Base-by-base conservation (phyloP, 2,797 vertebrate genomes). In the Smutsia gigantea region DNA sequence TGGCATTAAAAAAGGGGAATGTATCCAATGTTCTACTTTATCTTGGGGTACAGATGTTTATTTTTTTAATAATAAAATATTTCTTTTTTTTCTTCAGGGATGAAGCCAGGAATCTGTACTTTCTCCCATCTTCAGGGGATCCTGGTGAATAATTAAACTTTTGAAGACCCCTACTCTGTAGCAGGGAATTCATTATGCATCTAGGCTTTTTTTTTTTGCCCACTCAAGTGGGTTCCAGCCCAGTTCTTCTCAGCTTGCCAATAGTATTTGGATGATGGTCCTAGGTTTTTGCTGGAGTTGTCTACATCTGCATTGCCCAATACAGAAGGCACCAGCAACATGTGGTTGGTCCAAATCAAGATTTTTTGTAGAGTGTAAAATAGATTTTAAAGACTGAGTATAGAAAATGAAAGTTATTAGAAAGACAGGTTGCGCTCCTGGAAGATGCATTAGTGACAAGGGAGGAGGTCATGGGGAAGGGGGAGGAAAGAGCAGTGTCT, bases 331-430 rank as follows among this genome's bases (percentile, higher is more conserved):
- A 46, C 46, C 49, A 90, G 66, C n/a, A n/a, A 82, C 31, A 63
- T 82, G 19, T 29, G 27, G n/a, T 27, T 59, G 69, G 23, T 53
- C 23, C 46, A 64, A 90, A 87, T 27, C 29, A 79, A 96, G 21
- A 53, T n/a, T 1, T 69, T 72, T 39, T 83, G 3, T 69, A 61
- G 21, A 78, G 25, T 74, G 5, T 88, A 23, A 96, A 96, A 72
- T 84, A 86, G 82, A 88, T 78, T 74, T 72, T 77, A 90, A 64
- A 95, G 55, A 79, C 51, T 89, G 77, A 23, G 19, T 68, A 68
- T 23, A 61, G 37, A 15, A 31, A 68, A 79, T 21, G 31, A 53
- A 34, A 72, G 46, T 46, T 12, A 46, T 46, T 46, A 46, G 46
- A 11, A 46, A 46, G 46, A 46, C 11, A 10, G 46, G 46, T 46